These are phyloP conservation scores for Numenius phaeopus DNA, from an alignment of 2,797 vertebrate genomes.

Conservation along the genomic window DNA sequence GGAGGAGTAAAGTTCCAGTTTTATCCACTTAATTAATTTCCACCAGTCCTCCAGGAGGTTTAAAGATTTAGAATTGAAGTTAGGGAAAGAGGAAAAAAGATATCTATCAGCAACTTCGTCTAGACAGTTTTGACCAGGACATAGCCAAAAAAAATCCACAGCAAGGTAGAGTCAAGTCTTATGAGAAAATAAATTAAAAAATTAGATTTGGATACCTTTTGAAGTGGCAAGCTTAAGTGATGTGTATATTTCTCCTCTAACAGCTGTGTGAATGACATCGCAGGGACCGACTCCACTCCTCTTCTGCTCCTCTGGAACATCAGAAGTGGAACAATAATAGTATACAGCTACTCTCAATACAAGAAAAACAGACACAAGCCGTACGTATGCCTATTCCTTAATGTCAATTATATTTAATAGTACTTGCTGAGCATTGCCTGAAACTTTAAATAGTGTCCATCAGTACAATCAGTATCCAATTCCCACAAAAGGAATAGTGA, in stretches of 20 bases:
- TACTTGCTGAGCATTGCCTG: neutral
- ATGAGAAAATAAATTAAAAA: neutral
- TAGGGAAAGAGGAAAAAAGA: neutral
- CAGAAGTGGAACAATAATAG: neutral
- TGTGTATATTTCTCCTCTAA: neutral
- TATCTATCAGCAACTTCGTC: neutral
- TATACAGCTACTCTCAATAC: neutral
- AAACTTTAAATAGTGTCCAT: neutral
- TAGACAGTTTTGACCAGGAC: neutral
- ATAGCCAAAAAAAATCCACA: neutral
- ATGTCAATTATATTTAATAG: neutral
- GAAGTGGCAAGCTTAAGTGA: neutral
- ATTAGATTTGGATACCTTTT: neutral
- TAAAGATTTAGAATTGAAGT: neutral
- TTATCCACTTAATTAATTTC: constrained; percentile 19
- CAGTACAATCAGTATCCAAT: neutral
- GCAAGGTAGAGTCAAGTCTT: neutral
- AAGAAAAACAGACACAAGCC: neutral
- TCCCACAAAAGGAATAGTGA: rapidly evolving
- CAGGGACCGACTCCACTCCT: neutral
- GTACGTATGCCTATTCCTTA: neutral
- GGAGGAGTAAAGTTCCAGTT: neutral
- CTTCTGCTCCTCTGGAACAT: neutral
- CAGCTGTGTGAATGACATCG: neutral
- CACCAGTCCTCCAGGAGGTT: neutral